Percentiles rank a stretch among this genome's conserved stretches.
Conservation (phyloP, 2,888 invertebrate genomes). For the Nebria salina region DNA sequence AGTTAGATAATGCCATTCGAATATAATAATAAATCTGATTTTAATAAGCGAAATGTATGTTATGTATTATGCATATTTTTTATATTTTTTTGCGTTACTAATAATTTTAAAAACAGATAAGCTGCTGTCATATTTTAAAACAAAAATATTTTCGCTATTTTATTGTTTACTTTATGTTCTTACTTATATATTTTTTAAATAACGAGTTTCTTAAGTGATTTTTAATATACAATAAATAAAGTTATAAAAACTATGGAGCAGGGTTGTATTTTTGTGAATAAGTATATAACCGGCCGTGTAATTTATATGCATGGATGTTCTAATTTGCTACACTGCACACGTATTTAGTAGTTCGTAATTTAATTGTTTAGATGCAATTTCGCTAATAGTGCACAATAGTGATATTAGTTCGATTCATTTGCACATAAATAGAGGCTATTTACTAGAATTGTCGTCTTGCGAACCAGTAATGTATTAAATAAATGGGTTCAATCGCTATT, state of each 20-base stretch:
- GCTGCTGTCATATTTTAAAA: too few species aligned
- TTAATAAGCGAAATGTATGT: neutral
- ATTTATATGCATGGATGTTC: neutral
- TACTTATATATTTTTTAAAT: too few species aligned
- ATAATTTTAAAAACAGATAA: too few species aligned
- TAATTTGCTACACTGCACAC: slow-evolving; percentile 3
- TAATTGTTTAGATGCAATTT: slow-evolving; percentile 4
- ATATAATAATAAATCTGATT: neutral
- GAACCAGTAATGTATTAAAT: neutral
- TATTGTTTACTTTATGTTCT: too few species aligned
- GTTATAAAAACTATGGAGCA: too few species aligned
- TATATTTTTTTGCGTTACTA: too few species aligned
- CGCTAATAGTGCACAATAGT: neutral
- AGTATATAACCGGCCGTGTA: neutral
- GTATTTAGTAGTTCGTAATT: neutral
- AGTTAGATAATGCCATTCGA: neutral
- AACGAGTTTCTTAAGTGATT: too few species aligned
- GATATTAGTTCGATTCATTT: neutral
- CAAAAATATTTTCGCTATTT: too few species aligned
- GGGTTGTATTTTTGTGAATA: too few species aligned
- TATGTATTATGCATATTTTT: too few species aligned
- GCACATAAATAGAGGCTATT: neutral
- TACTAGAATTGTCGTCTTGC: neutral
- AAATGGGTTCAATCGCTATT: neutral
- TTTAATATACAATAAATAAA: too few species aligned